Conservation (phyloP, 2,888 invertebrate species). For the Ganaspis brasiliensis region DNA sequence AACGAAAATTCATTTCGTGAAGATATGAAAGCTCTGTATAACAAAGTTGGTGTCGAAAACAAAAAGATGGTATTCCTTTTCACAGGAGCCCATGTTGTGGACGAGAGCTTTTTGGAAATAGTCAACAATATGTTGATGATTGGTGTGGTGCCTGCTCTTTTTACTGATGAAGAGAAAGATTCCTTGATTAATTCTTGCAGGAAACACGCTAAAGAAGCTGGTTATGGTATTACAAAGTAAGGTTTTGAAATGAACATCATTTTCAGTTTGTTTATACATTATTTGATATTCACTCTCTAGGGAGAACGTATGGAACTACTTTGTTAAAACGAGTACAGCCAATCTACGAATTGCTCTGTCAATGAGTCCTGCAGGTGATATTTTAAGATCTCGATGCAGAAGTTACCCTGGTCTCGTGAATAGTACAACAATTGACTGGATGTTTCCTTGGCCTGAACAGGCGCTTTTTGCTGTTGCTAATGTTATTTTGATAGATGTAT, state of each 20-base stretch:
- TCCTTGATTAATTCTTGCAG: constrained; percentile 87
- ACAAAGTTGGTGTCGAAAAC: constrained; percentile 88
- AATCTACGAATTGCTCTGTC: constrained; percentile 95
- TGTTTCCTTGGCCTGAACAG: constrained; percentile 96
- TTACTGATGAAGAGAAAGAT: constrained; percentile 94
- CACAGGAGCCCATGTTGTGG: constrained; percentile 90
- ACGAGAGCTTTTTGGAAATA: constrained; percentile 93
- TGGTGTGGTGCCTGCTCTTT: constrained; percentile 93
- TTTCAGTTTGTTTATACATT: no score
- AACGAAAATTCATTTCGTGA: constrained; percentile 92
- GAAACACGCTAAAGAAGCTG: constrained; percentile 86
- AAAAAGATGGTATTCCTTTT: constrained; percentile 92
- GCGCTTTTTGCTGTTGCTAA: constrained; percentile 94
- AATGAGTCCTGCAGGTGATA: constrained; percentile 94
- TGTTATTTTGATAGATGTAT: constrained; percentile 89
- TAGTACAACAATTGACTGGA: constrained; percentile 96
- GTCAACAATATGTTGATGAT: constrained; percentile 96
- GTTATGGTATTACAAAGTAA: constrained; percentile 88
- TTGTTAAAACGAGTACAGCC: constrained; percentile 88
- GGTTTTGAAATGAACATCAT: background rate
- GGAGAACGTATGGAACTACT: constrained; percentile 93
- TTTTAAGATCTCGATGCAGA: constrained; percentile 90
- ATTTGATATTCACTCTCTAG: no score
- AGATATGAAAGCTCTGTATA: constrained; percentile 91
- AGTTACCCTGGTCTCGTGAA: constrained; percentile 96